Conservation (phyloP, 2,113 vertebrate species). For the Atrichornis clamosus region DNA sequence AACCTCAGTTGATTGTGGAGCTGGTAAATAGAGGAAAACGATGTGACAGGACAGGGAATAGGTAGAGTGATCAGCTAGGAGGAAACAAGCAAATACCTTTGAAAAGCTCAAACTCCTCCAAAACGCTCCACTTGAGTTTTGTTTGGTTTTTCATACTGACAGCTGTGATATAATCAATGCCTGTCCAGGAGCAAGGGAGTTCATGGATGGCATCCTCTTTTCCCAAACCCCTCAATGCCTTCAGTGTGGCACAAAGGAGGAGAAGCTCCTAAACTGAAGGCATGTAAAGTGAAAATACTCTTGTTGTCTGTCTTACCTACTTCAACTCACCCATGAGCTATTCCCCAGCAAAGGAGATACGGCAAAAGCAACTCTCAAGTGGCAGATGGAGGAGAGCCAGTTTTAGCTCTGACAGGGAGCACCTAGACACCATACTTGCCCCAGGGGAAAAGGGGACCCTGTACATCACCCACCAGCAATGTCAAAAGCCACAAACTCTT, state of each 20-base stretch:
- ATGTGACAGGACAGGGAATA: background rate
- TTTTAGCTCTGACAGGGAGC: background rate
- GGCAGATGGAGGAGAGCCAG: background rate
- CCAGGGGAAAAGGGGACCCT: background rate
- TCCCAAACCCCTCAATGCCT: background rate
- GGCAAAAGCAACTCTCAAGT: background rate
- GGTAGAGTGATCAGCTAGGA: background rate
- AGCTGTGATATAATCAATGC: background rate
- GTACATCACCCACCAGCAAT: accelerated
- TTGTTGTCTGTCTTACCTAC: background rate
- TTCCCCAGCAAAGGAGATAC: background rate
- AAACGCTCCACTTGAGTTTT: background rate
- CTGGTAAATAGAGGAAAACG: background rate
- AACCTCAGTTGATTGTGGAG: background rate
- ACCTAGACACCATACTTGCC: background rate
- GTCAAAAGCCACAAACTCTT: background rate
- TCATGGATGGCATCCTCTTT: background rate
- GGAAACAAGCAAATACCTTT: background rate
- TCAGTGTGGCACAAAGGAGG: background rate
- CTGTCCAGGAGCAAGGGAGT: background rate
- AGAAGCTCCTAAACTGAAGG: background rate
- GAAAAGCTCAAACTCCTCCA: background rate
- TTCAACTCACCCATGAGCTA: background rate
- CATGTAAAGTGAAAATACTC: background rate
- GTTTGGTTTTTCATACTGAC: background rate